Conservation (phyloP, 2,113 vertebrate species). For the Forbesichthys papilliferus region DNA sequence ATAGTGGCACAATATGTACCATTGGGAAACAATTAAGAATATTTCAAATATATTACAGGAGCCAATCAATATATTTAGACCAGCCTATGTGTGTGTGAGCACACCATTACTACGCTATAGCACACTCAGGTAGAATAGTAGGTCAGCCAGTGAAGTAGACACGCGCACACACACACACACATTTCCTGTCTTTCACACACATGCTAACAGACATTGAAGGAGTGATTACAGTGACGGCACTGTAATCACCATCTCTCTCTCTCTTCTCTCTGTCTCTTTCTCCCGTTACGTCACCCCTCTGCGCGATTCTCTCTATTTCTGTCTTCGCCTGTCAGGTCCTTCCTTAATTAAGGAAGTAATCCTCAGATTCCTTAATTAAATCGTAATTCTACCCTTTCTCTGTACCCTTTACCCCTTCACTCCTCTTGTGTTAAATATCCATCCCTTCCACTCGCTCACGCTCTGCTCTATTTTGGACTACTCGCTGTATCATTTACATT, state of each 20-base stretch:
- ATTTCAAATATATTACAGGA: too few relatives aligned
- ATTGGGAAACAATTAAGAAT: too few relatives aligned
- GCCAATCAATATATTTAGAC: background rate
- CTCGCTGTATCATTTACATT: too few relatives aligned
- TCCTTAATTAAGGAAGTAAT: background rate
- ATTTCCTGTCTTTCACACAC: background rate
- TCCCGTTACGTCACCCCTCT: background rate
- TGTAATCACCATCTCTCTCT: background rate
- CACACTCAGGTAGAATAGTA: conserved; percentile 15
- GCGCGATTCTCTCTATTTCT: background rate
- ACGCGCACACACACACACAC: background rate
- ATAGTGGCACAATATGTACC: too few relatives aligned
- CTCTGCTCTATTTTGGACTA: background rate
- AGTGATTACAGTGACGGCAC: background rate
- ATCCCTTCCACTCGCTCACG: background rate
- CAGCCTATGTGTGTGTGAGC: background rate
- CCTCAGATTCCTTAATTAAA: background rate
- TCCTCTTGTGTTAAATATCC: background rate
- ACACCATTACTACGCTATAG: background rate
- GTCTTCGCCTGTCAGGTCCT: background rate
- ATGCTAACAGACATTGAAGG: background rate
- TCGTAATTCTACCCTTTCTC: background rate
- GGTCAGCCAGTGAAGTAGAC: background rate
- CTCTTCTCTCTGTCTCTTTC: background rate
- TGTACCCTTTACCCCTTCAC: background rate